Evolutionary conservation across 1,140 invertebrate species (phyloP).

Genomic region (Brachionus calyciflorus): DNA sequence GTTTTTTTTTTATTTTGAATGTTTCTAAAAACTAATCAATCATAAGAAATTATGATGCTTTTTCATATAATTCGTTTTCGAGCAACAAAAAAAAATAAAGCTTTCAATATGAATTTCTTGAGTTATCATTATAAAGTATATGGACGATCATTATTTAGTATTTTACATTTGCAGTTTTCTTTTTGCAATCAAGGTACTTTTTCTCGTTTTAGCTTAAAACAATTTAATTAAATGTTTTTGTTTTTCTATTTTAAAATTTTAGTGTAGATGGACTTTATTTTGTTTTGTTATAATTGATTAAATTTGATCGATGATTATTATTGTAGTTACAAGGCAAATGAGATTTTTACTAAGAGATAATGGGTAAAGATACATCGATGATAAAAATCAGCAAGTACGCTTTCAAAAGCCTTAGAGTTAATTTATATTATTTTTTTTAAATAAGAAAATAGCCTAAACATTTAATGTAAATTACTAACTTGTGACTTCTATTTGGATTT

Average conservation of each 20-base stretch:
- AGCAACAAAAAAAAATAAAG: not conserved
- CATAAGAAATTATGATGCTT: slow-evolving; percentile 32
- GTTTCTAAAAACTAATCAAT: slow-evolving; percentile 43
- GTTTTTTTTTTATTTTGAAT: not conserved
- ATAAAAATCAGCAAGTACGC: slow-evolving; percentile 1
- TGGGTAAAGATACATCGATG: not conserved
- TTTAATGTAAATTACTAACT: too few species aligned
- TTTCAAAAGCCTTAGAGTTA: slow-evolving; percentile 12
- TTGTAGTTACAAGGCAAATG: slow-evolving; percentile 20
- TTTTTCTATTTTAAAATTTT: slow-evolving; percentile 11
- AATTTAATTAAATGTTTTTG: slow-evolving; percentile 45
- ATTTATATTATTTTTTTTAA: slow-evolving; percentile 22
- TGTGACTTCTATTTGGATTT: not conserved
- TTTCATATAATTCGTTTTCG: slow-evolving; percentile 19
- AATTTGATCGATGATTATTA: slow-evolving; percentile 32
- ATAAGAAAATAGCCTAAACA: too few species aligned
- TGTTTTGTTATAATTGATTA: slow-evolving; percentile 41
- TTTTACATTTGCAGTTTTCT: slow-evolving; percentile 27
- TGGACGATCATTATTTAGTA: slow-evolving; percentile 5
- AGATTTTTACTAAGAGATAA: slow-evolving; percentile 6
- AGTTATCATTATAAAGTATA: not conserved
- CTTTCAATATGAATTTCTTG: not conserved
- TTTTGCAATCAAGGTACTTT: not conserved
- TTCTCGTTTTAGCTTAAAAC: slow-evolving; percentile 6
- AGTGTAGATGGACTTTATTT: too few species aligned